These are phyloP conservation scores for Jacana jacana DNA, from an alignment of 2,113 vertebrate genomes.

Conservation along the genomic window DNA sequence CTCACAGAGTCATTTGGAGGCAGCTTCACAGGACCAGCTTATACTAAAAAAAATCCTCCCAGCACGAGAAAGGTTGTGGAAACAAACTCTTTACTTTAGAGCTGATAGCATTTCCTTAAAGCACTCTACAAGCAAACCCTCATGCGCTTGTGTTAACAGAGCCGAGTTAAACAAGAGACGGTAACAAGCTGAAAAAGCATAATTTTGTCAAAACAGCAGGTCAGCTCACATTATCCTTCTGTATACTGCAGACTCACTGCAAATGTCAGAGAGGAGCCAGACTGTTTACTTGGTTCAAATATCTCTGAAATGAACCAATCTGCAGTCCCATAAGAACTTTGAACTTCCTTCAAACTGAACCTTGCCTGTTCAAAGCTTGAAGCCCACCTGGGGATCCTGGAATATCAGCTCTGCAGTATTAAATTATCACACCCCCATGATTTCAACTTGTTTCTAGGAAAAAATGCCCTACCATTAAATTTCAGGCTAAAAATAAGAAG, in stretches of 20 bases:
- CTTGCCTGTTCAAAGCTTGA: background rate
- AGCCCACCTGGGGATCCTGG: background rate
- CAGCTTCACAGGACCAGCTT: background rate
- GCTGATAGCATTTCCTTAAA: background rate
- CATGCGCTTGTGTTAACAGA: background rate
- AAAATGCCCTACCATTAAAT: background rate
- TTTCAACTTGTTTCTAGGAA: background rate
- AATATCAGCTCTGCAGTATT: background rate
- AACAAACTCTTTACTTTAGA: background rate
- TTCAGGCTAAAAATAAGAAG: background rate
- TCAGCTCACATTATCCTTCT: background rate
- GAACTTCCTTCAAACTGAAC: background rate
- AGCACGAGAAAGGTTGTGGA: background rate
- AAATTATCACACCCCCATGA: background rate
- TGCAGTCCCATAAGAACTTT: background rate
- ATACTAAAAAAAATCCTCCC: background rate
- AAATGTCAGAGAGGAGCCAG: background rate
- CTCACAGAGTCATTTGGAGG: background rate
- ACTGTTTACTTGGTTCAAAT: background rate
- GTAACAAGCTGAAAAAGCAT: background rate
- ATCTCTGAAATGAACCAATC: background rate
- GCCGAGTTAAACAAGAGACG: background rate
- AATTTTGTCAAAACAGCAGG: background rate
- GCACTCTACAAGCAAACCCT: background rate
- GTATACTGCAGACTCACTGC: background rate